Base-by-base conservation (phyloP, 2,113 vertebrate genomes). In the Gavialis gangeticus region DNA sequence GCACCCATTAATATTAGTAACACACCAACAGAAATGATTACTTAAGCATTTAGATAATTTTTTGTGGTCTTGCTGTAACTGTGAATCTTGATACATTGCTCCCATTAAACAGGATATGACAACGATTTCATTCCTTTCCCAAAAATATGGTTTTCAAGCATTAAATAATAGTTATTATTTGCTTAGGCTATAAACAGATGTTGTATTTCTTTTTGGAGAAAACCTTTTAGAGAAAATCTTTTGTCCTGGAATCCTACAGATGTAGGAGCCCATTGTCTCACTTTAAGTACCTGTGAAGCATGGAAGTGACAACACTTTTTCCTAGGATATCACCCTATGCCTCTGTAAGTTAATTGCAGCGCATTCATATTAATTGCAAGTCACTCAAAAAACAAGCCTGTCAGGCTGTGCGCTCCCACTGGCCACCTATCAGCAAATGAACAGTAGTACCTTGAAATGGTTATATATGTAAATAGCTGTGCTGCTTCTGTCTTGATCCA, bases 101-200 rank as follows among this genome's bases (percentile, higher is more conserved):
- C 37, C 10, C 12, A 77, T 6, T 1, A 24, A 22, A 57, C 2
- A 59, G 21, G 14, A 59, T n/a, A 78, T 22, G 12, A 27, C 3
- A 88, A 69, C 0, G 0, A 57, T 69, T 2, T 3, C 8, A 64
- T 4, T 10, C 1, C 2, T 1, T 69, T 85, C 75, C 59, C 57
- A 12, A 13, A 88, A 77, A 89, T 34, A 58, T 37, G 30, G 30
- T 71, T 71, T 71, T 30, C 1, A 5, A 19, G 12, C 4, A 1
- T 18, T 63, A 69, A 92, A 5, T 90, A 54, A 3, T 4, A 18
- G 16, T 75, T 59, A 63, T 7, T 1, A 1, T 56, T 86, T 89
- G 3, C 9, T 87, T 85, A 79, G 77, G 21, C 2, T 12, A 5
- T 30, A 12, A 12, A 11, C 2, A 59, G 8, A 78, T 67, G 6